Evolutionary conservation across 2,113 vertebrate species (phyloP).

Genomic region (Paedocypris sp.): DNA sequence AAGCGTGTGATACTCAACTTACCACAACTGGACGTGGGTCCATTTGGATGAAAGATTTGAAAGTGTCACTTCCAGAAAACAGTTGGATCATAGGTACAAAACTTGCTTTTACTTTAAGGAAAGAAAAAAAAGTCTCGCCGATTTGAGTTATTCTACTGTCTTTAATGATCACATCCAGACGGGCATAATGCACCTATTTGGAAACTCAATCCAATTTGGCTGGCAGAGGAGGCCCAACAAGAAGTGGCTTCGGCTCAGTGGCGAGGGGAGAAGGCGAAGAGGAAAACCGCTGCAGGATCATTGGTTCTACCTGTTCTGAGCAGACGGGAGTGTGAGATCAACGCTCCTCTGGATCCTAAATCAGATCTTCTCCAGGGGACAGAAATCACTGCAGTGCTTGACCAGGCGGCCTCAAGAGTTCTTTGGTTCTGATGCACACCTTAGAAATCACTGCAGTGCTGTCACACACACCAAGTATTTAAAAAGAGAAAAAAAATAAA

Average conservation of each 20-base stretch:
- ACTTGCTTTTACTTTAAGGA: no score
- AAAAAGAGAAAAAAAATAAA: background rate
- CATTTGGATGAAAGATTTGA: background rate
- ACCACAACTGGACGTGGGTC: constrained; percentile 15
- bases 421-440: constrained; percentile 15
- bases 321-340: constrained; percentile 43
- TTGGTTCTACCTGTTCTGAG: constrained; percentile 35
- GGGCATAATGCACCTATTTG: no score
- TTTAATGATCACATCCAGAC: no score
- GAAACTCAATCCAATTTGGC: no score
- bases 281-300: background rate
- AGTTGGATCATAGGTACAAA: no score
- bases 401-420: constrained; percentile 34
- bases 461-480: no score
- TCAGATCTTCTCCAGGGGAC: constrained; percentile 39
- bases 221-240: no score
- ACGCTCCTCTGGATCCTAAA: constrained; percentile 37
- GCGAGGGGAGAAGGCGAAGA: background rate
- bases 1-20: no score
- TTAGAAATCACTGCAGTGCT: no score
- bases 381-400: constrained; percentile 40
- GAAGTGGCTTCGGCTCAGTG: background rate
- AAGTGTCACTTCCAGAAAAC: background rate
- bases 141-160: no score
- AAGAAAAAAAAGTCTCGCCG: no score